Base-by-base conservation (phyloP, 2,888 invertebrate genomes). In the Atethmia centrago region DNA sequence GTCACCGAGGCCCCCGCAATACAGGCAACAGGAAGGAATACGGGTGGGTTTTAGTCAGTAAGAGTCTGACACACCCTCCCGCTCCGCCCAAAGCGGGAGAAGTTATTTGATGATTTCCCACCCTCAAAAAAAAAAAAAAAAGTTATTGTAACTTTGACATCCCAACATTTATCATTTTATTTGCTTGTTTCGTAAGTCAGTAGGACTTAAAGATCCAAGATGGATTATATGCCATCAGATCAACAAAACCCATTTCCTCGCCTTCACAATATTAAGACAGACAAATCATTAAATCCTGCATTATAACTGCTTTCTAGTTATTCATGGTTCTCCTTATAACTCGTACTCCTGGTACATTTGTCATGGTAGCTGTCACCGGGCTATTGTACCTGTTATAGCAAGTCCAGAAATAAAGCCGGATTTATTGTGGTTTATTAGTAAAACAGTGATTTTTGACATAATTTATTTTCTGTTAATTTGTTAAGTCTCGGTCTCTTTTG, bases 291-390 rank as follows among this genome's bases (percentile, higher is more conserved):
- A 76, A 78, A 71, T 69, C 51, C 73, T 64, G 53, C 61, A 83
- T 83, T 73, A 83, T 79, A 74, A 49, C 75, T 56, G 83, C 66
- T 83, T 83, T 77, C 80, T 62, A 61, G 73, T 77, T 80, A 83
- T 83, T 74, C 80, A 83, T 83, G 71, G 73, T 71, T 64, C 66
- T 66, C 74, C 72, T 70, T 77, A 77, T 58, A 74, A 80, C 63
- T 65, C 31, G 62, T 19, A 58, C 49, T 67, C 56, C 74, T 71
- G 66, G 69, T 67, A 66, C 83, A 83, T 83, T 83, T 83, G 69
- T 82, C 82, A 83, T 70, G 66, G 83, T 80, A 74, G 25, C 74
- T 83, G 82, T 80, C 82, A 70, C 16, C 25, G 58, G 5, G 56
- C 25, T 62, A 83, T 82, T 83, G 64, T 79, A 79, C 55, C 62